Evolutionary conservation across 2,888 invertebrate genomes (phyloP).

Genomic region (Chloroclysta siterata): DNA sequence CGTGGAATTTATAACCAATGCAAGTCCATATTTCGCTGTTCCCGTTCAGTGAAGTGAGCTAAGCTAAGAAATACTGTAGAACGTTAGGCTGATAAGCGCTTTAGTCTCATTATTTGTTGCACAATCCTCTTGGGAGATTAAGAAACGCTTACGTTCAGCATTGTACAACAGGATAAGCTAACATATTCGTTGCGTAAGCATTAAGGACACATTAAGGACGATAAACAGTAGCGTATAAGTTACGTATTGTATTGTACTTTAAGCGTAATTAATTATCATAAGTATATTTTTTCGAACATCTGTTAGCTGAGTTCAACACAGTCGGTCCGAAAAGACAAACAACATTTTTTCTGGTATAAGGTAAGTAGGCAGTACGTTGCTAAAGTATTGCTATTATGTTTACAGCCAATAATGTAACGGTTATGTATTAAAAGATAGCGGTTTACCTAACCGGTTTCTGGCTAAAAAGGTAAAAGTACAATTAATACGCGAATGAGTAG

Average conservation of each 20-base stretch:
- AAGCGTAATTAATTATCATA: no score
- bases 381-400: not conserved
- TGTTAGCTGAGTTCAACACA: no score
- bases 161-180: slow-evolving; percentile 12
- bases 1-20: slow-evolving; percentile 18
- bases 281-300: no score
- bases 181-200: not conserved
- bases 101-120: slow-evolving; percentile 36
- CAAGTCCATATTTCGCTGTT: slow-evolving; percentile 19
- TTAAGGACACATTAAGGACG: no score
- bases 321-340: not conserved
- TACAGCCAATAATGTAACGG: not conserved
- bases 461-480: no score
- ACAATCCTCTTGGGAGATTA: slow-evolving; percentile 44
- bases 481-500: no score
- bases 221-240: no score
- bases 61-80: slow-evolving; percentile 19
- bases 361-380: not conserved
- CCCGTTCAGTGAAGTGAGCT: slow-evolving; percentile 22
- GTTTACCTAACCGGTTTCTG: no score
- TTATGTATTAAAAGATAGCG: no score
- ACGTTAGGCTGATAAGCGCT: slow-evolving; percentile 28
- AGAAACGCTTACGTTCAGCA: slow-evolving; percentile 30
- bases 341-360: not conserved
- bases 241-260: no score